Evolutionary conservation across 1,140 invertebrate species (phyloP), one percentile per base, ranked within the genome.

Genomic region (Bathynomus jamesi): DNA sequence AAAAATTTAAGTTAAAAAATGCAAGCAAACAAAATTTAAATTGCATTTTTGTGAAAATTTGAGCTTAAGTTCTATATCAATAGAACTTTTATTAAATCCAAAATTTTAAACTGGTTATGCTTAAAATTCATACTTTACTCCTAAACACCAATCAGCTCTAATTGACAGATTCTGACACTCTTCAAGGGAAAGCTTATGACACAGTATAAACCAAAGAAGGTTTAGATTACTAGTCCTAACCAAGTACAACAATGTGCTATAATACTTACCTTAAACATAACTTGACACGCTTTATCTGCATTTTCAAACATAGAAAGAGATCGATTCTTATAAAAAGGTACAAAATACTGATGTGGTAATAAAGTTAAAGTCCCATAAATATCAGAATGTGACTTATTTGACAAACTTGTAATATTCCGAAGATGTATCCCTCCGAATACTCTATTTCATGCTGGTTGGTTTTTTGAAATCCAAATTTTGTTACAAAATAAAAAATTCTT

Each of bases 401-500:
- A n/a, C 21, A 69, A 28, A 60, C 46, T 8, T 24, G 67, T 69
- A 28, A 69, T 69, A 29, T 69, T 69, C 67, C 67, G 61, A 69
- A 69, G 31, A 69, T 69, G 61, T 61, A 69, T 25, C 67, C 67
- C 61, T 69, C 67, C 25, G 67, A 69, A 0, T 4, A 46, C 17
- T 53, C 67, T 28, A 53, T 27, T 27, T 69, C 67, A 62, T 69
- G 67, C 25, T 53, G 28, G 61, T 69, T 69, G 4, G 67, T 69
- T 61, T 69, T 69, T 61, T 69, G 67, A 69, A 69, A 69, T 46
- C 67, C 67, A 61, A 69, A 69, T 69, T 69, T 69, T 5, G 67
- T 61, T 0, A 69, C 21, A 61, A 69, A 69, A 28, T 61, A 29
- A 69, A 69, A 60, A 69, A 61, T 61, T 61, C 25, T 28, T 61